Evolutionary conservation across 2,888 invertebrate species (phyloP).

Genomic region (Oxyscelio sp.): DNA sequence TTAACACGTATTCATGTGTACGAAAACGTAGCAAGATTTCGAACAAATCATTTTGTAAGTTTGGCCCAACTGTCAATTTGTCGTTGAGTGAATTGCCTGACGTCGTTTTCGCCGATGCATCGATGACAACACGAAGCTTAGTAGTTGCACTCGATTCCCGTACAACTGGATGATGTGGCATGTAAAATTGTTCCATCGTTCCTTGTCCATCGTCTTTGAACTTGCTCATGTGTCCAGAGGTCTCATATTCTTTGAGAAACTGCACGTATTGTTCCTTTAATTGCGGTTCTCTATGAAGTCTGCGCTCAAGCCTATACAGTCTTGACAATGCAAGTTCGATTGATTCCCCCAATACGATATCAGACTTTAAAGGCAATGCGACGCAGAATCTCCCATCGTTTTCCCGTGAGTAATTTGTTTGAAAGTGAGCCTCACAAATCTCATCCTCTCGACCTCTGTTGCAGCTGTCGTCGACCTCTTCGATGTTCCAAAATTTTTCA

Average conservation of each 20-base stretch:
- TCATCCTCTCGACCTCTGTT: neutral
- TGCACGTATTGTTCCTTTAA: conserved; percentile 45
- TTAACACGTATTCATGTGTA: too few species aligned
- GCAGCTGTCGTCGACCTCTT: too few species aligned
- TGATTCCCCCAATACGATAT: conserved; percentile 49
- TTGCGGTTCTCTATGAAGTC: conserved; percentile 27
- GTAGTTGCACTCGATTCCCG: conserved; percentile 19
- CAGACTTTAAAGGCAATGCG: conserved; percentile 24
- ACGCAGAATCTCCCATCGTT: conserved; percentile 51
- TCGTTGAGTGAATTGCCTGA: neutral
- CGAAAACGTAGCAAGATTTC: neutral
- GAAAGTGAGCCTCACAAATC: conserved; percentile 50
- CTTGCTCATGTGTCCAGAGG: conserved; percentile 43
- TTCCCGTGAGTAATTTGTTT: conserved; percentile 9
- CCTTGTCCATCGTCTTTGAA: neutral
- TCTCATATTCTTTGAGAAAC: conserved; percentile 61
- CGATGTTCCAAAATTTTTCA: neutral
- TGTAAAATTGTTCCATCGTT: conserved; percentile 6
- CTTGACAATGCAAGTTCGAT: conserved; percentile 34
- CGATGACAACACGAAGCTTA: conserved; percentile 23
- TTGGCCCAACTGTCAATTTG: too few species aligned
- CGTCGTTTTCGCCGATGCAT: conserved; percentile 21
- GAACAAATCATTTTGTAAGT: too few species aligned
- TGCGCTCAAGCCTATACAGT: conserved; percentile 40
- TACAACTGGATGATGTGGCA: conserved; percentile 40